Percentiles rank a stretch among this genome's conserved stretches.
phyloP scores from a whole-genome alignment of 1,140 invertebrate genomes.

The Ceratina australensis region DNA sequence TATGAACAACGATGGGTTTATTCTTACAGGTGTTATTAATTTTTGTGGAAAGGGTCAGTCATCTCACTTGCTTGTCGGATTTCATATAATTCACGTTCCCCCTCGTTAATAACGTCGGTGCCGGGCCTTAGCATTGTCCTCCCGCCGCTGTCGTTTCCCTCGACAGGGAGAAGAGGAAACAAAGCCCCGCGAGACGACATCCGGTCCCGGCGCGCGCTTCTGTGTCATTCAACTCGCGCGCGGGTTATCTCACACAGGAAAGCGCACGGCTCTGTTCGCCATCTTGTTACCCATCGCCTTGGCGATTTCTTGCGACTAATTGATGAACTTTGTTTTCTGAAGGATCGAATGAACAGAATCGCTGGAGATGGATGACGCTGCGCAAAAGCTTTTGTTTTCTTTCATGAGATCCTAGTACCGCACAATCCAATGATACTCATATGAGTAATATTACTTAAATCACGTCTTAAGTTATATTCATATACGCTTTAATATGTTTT shows the following conservation, averaged over 20 bases:
- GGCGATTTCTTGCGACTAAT: background rate
- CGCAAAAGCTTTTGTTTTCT: background rate
- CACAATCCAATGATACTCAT: too few relatives aligned
- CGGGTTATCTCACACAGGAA: conserved; percentile 60
- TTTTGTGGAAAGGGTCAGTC: too few relatives aligned
- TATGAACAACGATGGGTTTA: too few relatives aligned
- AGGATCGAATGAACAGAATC: background rate
- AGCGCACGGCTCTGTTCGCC: conserved; percentile 33
- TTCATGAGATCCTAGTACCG: background rate
- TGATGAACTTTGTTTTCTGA: background rate
- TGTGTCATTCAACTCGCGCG: conserved; percentile 61
- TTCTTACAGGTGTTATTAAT: too few relatives aligned
- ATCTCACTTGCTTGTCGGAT: too few relatives aligned
- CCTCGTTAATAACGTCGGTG: conserved; percentile 21
- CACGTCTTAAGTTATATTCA: too few relatives aligned
- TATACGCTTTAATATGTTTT: too few relatives aligned
- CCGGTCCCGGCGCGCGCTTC: conserved; percentile 54
- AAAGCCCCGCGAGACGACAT: conserved; percentile 61
- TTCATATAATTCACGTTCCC: too few relatives aligned
- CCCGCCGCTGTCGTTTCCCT: conserved; percentile 53
- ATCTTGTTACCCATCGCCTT: conserved; percentile 3
- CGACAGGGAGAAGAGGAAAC: conserved; percentile 51
- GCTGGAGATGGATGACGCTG: too few relatives aligned
- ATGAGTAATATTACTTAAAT: too few relatives aligned
- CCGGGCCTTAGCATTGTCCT: conserved; percentile 57